A percentile compares a stretch with the other conserved stretches of the same genome.
These are phyloP conservation scores for Octomys mimax DNA, from an alignment of 2,797 vertebrate species.

Conservation along the genomic window DNA sequence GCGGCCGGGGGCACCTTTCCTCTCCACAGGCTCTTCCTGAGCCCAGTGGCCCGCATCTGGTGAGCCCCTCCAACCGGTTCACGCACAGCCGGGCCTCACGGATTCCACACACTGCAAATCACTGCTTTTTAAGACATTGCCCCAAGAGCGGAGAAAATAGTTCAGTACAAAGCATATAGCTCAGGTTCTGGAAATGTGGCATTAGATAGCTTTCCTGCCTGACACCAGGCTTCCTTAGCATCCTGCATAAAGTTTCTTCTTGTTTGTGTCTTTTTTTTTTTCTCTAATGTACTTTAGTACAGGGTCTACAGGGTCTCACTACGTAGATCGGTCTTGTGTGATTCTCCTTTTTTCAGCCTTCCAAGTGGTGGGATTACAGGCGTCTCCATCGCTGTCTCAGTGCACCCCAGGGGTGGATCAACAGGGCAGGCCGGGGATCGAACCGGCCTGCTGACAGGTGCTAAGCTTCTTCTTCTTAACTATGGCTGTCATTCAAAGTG, in stretches of 20 bases:
- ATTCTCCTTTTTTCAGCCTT: too few relatives aligned
- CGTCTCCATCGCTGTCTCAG: too few relatives aligned
- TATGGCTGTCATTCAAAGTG: not conserved
- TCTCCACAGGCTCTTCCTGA: not conserved
- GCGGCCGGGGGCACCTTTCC: not conserved
- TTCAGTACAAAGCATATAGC: not conserved
- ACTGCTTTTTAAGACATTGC: not conserved
- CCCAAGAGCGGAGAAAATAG: not conserved
- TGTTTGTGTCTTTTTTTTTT: too few relatives aligned
- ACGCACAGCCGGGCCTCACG: not conserved
- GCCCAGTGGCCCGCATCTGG: not conserved
- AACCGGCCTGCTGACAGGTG: too few relatives aligned
- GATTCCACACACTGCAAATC: not conserved
- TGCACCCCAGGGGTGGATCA: too few relatives aligned
- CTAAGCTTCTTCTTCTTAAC: not conserved
- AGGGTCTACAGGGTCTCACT: too few relatives aligned
- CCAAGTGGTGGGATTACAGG: too few relatives aligned
- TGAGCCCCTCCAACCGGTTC: constrained; percentile 7
- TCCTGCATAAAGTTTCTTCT: not conserved
- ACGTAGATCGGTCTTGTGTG: too few relatives aligned
- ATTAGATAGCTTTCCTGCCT: not conserved
- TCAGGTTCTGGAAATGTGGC: not conserved
- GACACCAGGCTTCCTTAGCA: not conserved
- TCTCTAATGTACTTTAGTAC: too few relatives aligned
- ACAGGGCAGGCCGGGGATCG: too few relatives aligned